Base-by-base conservation (phyloP, 2,113 vertebrate species). In the Vidua macroura region DNA sequence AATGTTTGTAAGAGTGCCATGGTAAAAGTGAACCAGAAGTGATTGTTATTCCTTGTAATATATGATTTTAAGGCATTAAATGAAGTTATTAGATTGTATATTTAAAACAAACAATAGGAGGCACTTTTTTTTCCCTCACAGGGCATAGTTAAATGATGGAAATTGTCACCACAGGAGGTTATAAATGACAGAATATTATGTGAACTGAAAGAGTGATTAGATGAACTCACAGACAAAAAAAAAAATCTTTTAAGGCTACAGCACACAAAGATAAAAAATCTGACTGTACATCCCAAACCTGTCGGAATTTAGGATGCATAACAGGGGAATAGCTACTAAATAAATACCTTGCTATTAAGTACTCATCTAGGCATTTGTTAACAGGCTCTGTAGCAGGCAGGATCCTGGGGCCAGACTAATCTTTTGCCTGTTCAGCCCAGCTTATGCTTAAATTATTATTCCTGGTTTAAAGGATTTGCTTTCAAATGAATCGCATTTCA, bases 51-150 rank as follows among this genome's bases (percentile, higher is more conserved):
- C 39, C 27, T 77, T 88, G 35, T 55, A 89, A 90, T 31, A 46
- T 18, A 81, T 83, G 15, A 67, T 22, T n/a, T 67, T 59, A 48
- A 48, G 7, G 19, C 4, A 80, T 83, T 76, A 85, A 68, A 85
- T 48, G 4, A 90, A 92, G 68, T 81, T 69, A 77, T 69, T 86
- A 77, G 23, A 23, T 59, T 86, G 30, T 35, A 43, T 86, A 79
- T 79, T 79, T 49, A 88, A 94, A 93, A 83, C 21, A 88, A 94
- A 88, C 30, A 93, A 90, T 67, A 80, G 70, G 58, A 93, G 33
- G 37, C 21, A 12, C 55, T 67, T 92, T 72, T 51, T 72, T 72
- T 68, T 81, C 78, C 23, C 48, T 88, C 55, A 80, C 21, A 66
- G 43, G 60, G 43, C 2, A 4, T 35, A 83, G 51, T 55, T 88